Conservation (phyloP, 2,113 vertebrate species). For the Hiodon tergisus region DNA sequence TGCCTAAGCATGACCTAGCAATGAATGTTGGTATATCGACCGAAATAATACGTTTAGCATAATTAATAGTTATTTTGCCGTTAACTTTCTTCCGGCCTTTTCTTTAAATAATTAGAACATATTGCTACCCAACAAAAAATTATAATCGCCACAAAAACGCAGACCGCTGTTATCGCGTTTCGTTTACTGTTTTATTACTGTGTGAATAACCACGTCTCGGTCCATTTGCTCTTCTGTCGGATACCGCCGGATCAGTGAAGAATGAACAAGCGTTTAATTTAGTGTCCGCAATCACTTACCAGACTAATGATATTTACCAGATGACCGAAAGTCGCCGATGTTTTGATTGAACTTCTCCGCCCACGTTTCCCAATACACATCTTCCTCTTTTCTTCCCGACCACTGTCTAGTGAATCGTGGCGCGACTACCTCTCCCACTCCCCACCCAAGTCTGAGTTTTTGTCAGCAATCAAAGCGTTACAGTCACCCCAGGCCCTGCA, state of each 20-base stretch:
- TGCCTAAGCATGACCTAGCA: too few species aligned
- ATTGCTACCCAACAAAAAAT: too few species aligned
- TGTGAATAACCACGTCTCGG: conserved; percentile 2
- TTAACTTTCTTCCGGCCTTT: too few species aligned
- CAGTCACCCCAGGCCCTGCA: neutral
- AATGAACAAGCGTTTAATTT: conserved; percentile 12
- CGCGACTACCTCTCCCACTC: neutral
- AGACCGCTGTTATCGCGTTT: conserved; percentile 1
- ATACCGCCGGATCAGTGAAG: neutral
- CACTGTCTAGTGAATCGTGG: neutral
- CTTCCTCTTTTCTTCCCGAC: neutral
- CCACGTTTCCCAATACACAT: conserved; percentile 22
- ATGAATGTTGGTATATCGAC: too few species aligned
- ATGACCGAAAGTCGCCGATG: neutral
- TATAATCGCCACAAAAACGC: too few species aligned
- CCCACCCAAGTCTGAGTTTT: neutral
- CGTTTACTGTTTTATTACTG: conserved; percentile 2
- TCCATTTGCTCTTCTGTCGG: neutral
- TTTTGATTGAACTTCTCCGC: conserved; percentile 4
- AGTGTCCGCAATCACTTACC: neutral
- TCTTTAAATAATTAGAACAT: too few species aligned
- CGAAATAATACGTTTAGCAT: too few species aligned
- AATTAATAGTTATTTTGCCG: too few species aligned
- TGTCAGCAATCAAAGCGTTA: neutral
- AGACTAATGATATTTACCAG: conserved; percentile 3